phyloP scores from a whole-genome alignment of 2,888 invertebrate genomes.

The Nycteola revayana region DNA sequence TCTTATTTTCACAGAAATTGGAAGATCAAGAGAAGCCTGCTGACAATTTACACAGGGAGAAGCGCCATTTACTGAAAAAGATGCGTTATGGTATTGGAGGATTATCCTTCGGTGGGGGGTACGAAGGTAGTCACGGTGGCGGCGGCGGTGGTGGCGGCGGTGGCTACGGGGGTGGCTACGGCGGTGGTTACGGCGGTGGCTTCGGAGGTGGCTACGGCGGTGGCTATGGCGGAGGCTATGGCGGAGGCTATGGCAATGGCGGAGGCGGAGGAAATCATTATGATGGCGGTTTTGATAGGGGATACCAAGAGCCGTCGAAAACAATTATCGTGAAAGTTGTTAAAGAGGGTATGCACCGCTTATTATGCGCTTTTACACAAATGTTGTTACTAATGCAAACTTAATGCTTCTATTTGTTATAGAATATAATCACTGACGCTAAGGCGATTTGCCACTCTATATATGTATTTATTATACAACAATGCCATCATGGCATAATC shows the following conservation, averaged over 20 bases:
- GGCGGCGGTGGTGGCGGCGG: conserved; percentile 28
- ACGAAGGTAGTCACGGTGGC: conserved; percentile 27
- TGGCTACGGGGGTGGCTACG: conserved; percentile 19
- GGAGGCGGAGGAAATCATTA: conserved; percentile 15
- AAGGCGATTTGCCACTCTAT: no score
- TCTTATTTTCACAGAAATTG: conserved; percentile 53
- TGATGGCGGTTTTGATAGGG: conserved; percentile 17
- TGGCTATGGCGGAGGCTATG: conserved; percentile 15
- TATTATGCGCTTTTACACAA: background rate
- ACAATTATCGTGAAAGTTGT: conserved; percentile 49
- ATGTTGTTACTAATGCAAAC: background rate
- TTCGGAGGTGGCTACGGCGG: conserved; percentile 24
- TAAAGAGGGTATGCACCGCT: conserved; percentile 43
- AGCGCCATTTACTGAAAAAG: conserved; percentile 48
- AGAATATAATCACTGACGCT: no score
- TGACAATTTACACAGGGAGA: conserved; percentile 49
- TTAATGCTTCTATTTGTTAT: background rate
- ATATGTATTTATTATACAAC: no score
- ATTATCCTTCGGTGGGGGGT: conserved; percentile 26
- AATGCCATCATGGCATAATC: no score
- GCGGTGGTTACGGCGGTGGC: conserved; percentile 28
- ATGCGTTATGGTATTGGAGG: conserved; percentile 25
- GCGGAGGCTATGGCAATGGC: conserved; percentile 14
- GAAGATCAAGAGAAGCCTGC: conserved; percentile 57
- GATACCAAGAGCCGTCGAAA: conserved; percentile 47